phyloP scores from a whole-genome alignment of 1,140 invertebrate species.

The Trypoxylus dichotomus region DNA sequence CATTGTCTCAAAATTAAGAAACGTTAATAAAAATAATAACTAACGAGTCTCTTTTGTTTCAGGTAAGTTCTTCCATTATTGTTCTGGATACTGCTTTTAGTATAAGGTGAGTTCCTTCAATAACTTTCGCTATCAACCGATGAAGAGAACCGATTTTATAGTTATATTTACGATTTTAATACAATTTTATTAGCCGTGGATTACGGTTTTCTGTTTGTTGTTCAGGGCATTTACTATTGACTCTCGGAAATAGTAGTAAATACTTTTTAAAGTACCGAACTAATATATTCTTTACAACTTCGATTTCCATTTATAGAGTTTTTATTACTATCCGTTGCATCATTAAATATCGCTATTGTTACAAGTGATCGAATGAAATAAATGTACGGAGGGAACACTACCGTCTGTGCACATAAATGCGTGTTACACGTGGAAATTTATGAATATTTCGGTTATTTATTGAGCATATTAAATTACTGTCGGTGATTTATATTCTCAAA shows the following conservation, averaged over 20 bases:
- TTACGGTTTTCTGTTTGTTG: too few relatives aligned
- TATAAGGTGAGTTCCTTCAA: not conserved
- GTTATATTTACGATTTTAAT: not conserved
- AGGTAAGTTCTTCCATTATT: not conserved
- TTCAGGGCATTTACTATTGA: too few relatives aligned
- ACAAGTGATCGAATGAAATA: not conserved
- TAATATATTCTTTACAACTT: not conserved
- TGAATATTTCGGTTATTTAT: not conserved
- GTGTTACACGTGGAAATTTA: not conserved
- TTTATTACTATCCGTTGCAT: not conserved
- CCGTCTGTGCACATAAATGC: not conserved
- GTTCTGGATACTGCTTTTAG: not conserved
- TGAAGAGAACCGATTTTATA: not conserved
- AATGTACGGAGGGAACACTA: not conserved
- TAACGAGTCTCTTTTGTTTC: not conserved
- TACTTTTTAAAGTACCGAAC: not conserved
- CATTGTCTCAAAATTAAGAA: too few relatives aligned
- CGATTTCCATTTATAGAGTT: not conserved
- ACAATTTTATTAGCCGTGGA: not conserved
- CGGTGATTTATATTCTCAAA: not conserved
- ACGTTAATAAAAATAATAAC: not conserved
- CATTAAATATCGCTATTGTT: not conserved
- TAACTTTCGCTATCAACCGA: not conserved
- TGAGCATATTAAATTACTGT: not conserved
- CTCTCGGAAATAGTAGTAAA: not conserved